Evolutionary conservation across 1,140 invertebrate genomes (phyloP), one percentile per base, ranked within the genome.

Genomic region (Saccostrea cuccullata): DNA sequence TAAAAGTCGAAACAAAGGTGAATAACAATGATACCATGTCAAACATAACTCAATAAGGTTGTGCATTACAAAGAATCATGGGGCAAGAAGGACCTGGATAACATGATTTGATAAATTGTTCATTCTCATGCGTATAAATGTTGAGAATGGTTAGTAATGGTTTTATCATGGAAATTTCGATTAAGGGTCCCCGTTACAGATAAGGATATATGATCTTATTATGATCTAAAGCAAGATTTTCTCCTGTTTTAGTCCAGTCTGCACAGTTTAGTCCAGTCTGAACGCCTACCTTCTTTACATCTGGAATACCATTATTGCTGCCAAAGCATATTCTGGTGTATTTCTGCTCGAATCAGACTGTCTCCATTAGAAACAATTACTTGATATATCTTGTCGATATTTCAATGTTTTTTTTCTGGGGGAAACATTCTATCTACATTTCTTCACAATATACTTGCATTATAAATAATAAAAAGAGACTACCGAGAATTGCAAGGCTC

Each of bases 331-430:
- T 64, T 8, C 13, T 20, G 17, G n/a, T 60, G 17, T 64, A n/a
- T 20, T 64, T 64, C 58, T 64, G 58, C 17, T 64, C 17, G 5
- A 17, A 64, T 64, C 58, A 64, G 58, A 6, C 58, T 17, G 58
- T 64, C 15, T 64, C 58, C 15, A 20, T 20, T 20, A 20, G 58
- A n/a, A 64, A 64, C 58, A 64, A 64, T 64, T 17, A n/a, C 58
- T 20, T 64, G 58, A 64, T 64, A 64, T 64, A 20, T 64, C 58
- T 64, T 64, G n/a, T 64, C 58, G 58, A 64, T 64, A 64, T n/a
- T 64, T 17, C 58, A 64, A 64, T 64, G 58, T 64, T 64, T n/a
- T 60, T 15, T 36, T 36, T 47, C 47, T 47, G 1, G 47, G 58
- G 58, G 15, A 5, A 64, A 64, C 58, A 20, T 64, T 64, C 15